phyloP scores from a whole-genome alignment of 2,797 vertebrate species.

The Sandelia bainsii region DNA sequence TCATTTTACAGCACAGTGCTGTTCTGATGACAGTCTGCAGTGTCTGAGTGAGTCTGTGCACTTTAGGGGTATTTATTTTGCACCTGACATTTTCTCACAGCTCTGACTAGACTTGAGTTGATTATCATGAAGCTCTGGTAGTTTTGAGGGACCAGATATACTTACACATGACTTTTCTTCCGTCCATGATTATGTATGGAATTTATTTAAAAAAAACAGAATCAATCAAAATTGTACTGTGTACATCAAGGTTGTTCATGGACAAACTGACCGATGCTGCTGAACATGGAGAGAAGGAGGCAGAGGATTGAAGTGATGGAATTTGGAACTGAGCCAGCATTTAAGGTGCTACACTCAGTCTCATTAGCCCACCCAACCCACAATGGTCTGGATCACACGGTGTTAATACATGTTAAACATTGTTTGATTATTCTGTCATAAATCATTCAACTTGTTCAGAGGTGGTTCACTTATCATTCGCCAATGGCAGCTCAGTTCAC shows the following conservation, averaged over 20 bases:
- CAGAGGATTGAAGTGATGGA: background rate
- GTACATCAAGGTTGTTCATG: background rate
- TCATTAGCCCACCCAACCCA: slow-evolving; percentile 39
- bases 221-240: background rate
- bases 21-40: too few relatives aligned
- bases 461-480: slow-evolving; percentile 13
- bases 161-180: too few relatives aligned
- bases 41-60: too few relatives aligned
- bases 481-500: background rate
- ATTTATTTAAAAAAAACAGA: too few relatives aligned
- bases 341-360: slow-evolving; percentile 4
- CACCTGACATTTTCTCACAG: too few relatives aligned
- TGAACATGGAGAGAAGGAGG: background rate
- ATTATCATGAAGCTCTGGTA: too few relatives aligned
- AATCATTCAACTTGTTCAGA: slow-evolving; percentile 14
- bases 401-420: slow-evolving; percentile 32
- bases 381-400: slow-evolving; percentile 5
- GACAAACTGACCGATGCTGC: background rate
- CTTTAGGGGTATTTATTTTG: too few relatives aligned
- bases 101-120: too few relatives aligned
- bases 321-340: slow-evolving; percentile 25
- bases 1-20: too few relatives aligned
- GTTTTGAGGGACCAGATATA: too few relatives aligned
- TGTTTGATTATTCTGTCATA: slow-evolving; percentile 28
- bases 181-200: too few relatives aligned